These are phyloP conservation scores for Catharus ustulatus DNA, from an alignment of 2,797 vertebrate genomes.

Conservation along the genomic window DNA sequence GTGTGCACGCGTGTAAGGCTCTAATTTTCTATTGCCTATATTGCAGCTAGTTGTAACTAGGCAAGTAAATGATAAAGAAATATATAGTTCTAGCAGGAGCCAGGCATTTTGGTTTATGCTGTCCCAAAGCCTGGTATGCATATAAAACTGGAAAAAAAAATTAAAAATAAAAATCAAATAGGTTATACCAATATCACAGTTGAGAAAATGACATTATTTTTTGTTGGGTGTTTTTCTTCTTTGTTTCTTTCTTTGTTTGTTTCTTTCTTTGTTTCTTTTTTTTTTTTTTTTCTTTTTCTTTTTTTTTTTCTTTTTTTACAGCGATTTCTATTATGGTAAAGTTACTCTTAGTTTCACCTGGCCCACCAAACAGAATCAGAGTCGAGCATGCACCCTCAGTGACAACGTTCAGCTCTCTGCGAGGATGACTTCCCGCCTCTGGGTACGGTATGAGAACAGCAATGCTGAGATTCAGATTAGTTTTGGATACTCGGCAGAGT, in stretches of 20 bases:
- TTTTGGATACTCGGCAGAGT: slow-evolving; percentile 47
- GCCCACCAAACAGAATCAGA: slow-evolving; percentile 53
- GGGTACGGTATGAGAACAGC: slow-evolving; percentile 37
- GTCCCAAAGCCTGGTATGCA: slow-evolving; percentile 58
- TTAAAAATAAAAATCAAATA: slow-evolving; percentile 41
- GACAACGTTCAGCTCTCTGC: background rate
- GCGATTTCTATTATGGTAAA: slow-evolving; percentile 57
- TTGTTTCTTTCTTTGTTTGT: background rate
- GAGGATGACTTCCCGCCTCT: background rate
- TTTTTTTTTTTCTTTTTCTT: too few relatives aligned
- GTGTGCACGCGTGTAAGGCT: slow-evolving; percentile 26
- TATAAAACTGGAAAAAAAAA: slow-evolving; percentile 51
- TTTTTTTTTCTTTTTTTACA: slow-evolving; percentile 1
- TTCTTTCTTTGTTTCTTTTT: background rate
- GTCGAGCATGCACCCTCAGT: slow-evolving; percentile 7
- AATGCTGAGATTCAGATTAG: slow-evolving; percentile 28
- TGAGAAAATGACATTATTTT: slow-evolving; percentile 50
- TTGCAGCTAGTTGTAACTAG: slow-evolving; percentile 64
- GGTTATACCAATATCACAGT: slow-evolving; percentile 67
- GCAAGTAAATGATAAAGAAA: slow-evolving; percentile 62
- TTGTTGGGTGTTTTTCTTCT: background rate
- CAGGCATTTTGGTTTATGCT: slow-evolving; percentile 43
- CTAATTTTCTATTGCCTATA: slow-evolving; percentile 65
- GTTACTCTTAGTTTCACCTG: slow-evolving; percentile 60
- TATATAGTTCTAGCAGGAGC: slow-evolving; percentile 47